phyloP scores from a whole-genome alignment of 2,797 vertebrate species.

The Diplodus sargus region DNA sequence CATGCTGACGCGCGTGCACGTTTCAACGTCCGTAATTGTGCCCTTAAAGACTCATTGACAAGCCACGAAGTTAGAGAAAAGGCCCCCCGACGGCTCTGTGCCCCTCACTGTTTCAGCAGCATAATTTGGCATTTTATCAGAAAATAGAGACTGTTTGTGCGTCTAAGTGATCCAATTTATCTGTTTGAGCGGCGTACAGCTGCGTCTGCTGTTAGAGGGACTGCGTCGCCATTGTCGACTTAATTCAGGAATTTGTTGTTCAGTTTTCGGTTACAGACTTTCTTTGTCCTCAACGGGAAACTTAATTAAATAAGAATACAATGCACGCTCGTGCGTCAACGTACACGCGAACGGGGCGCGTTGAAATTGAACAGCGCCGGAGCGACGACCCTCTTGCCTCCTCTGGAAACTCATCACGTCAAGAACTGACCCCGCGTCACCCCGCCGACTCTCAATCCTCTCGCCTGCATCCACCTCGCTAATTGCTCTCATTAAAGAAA shows the following conservation, averaged over 20 bases:
- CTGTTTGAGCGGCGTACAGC: conserved; percentile 42
- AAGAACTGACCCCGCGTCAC: conserved; percentile 22
- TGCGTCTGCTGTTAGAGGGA: conserved; percentile 24
- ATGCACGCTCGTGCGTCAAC: not conserved
- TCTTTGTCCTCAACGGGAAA: conserved; percentile 47
- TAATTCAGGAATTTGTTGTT: conserved; percentile 43
- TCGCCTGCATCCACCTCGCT: conserved; percentile 17
- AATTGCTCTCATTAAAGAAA: conserved; percentile 38
- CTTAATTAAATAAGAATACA: conserved; percentile 39
- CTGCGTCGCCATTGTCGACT: conserved; percentile 20
- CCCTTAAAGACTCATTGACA: conserved; percentile 41
- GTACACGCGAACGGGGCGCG: not conserved
- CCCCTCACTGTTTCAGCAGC: conserved; percentile 41
- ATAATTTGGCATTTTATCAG: conserved; percentile 60
- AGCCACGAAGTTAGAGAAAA: conserved; percentile 41
- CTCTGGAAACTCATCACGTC: conserved; percentile 23
- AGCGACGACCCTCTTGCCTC: conserved; percentile 1
- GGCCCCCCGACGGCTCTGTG: conserved; percentile 27
- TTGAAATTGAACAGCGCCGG: not conserved
- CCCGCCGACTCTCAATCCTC: conserved; percentile 1
- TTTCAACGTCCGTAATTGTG: conserved; percentile 26
- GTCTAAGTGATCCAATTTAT: conserved; percentile 46
- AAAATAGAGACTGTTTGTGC: conserved; percentile 55
- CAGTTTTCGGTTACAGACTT: conserved; percentile 7
- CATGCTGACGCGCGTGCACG: conserved; percentile 2